Conservation (phyloP, 2,888 invertebrate species). For the Laothoe populi region DNA sequence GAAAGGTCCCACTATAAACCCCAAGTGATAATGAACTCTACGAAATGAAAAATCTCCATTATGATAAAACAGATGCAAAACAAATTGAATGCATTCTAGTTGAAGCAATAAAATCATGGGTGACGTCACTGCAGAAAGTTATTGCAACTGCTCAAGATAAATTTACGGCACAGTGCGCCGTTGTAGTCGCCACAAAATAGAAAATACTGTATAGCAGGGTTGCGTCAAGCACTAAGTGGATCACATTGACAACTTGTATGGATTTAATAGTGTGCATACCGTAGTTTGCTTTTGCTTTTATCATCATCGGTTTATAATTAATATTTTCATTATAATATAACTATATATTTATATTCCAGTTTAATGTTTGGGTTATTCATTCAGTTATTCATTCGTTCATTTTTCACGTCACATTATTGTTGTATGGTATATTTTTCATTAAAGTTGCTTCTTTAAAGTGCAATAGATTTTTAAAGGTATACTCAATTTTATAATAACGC, state of each 20-base stretch:
- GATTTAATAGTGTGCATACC: conserved; percentile 10
- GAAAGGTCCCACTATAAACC: not conserved
- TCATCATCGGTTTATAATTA: not conserved
- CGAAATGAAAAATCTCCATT: conserved; percentile 24
- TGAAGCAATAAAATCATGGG: conserved; percentile 26
- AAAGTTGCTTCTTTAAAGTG: no score
- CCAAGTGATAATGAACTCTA: conserved; percentile 7
- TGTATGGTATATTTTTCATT: no score
- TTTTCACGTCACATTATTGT: no score
- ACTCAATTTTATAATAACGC: no score
- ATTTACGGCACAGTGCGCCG: conserved; percentile 44
- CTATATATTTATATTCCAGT: no score
- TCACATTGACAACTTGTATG: conserved; percentile 13
- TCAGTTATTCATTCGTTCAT: no score
- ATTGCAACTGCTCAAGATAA: conserved; percentile 45
- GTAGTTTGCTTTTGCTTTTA: conserved; percentile 6
- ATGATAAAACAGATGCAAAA: conserved; percentile 22
- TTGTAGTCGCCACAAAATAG: conserved; percentile 30
- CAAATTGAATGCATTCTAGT: conserved; percentile 29
- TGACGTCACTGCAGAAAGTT: conserved; percentile 48
- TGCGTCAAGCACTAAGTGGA: conserved; percentile 19
- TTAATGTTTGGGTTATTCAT: no score
- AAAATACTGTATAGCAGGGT: conserved; percentile 20
- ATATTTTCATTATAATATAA: not conserved
- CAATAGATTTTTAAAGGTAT: no score